Conservation (phyloP, 2,113 vertebrate species). For the Rallus limicola region DNA sequence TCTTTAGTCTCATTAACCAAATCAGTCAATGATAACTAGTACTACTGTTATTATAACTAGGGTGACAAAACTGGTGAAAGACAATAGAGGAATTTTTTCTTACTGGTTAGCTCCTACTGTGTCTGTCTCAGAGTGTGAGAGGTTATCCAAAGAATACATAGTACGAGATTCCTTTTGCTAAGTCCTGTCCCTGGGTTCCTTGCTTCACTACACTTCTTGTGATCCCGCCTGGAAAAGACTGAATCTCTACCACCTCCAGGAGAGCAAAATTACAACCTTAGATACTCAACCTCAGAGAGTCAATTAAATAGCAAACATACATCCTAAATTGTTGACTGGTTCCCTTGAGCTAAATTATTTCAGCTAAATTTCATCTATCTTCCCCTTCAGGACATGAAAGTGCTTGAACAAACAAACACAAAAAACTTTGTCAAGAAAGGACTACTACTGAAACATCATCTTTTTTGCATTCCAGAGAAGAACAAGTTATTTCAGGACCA, state of each 20-base stretch:
- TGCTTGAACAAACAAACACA: neutral
- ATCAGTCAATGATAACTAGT: neutral
- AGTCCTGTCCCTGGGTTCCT: neutral
- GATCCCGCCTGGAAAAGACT: neutral
- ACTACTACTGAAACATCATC: neutral
- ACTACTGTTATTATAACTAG: neutral
- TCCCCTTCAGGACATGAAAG: neutral
- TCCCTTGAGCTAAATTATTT: neutral
- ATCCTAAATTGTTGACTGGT: neutral
- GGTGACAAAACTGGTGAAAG: neutral
- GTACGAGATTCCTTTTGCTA: neutral
- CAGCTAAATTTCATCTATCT: neutral
- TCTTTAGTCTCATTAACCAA: neutral
- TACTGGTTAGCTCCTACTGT: neutral
- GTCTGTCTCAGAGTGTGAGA: neutral
- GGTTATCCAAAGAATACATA: neutral
- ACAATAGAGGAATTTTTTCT: neutral
- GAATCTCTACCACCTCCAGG: neutral
- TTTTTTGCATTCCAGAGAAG: neutral
- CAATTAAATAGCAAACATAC: neutral
- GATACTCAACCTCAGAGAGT: neutral
- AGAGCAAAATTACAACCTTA: neutral
- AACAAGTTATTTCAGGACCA: neutral
- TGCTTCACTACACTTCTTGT: neutral
- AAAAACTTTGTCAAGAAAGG: neutral